These are phyloP conservation scores for Sebastes baramenuke DNA, from an alignment of 2,797 vertebrate genomes.

Conservation along the genomic window DNA sequence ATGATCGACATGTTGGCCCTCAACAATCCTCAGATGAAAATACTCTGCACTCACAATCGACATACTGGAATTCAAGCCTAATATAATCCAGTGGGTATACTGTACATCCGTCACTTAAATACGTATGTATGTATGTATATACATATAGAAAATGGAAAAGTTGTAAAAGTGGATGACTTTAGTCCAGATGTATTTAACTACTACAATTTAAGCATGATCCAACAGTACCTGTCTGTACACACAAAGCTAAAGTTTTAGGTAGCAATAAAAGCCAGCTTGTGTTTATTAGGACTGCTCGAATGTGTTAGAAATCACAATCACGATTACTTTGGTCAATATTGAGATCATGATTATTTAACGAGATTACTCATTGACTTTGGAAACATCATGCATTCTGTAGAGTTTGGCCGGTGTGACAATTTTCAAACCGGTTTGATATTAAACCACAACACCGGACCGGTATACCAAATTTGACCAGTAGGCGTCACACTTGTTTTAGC, in stretches of 20 bases:
- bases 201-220: neutral
- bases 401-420: too few relatives aligned
- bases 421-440: too few relatives aligned
- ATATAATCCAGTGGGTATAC: constrained; percentile 49
- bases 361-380: neutral
- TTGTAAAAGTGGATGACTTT: constrained; percentile 27
- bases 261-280: neutral
- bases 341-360: neutral
- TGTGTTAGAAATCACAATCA: neutral
- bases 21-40: constrained; percentile 36
- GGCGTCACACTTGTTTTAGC: too few relatives aligned
- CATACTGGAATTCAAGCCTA: constrained; percentile 62
- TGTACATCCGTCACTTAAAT: constrained; percentile 44
- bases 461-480: too few relatives aligned
- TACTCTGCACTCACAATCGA: constrained; percentile 55
- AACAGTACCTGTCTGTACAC: neutral
- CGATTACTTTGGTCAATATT: neutral
- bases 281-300: neutral
- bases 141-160: neutral
- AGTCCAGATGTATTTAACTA: constrained; percentile 25
- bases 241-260: neutral
- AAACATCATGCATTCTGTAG: neutral
- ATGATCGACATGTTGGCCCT: constrained; percentile 75
- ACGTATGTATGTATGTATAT: neutral
- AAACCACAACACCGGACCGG: too few relatives aligned